Evolutionary conservation across 2,888 invertebrate species (phyloP).

Genomic region (Petrophora chlorosata): DNA sequence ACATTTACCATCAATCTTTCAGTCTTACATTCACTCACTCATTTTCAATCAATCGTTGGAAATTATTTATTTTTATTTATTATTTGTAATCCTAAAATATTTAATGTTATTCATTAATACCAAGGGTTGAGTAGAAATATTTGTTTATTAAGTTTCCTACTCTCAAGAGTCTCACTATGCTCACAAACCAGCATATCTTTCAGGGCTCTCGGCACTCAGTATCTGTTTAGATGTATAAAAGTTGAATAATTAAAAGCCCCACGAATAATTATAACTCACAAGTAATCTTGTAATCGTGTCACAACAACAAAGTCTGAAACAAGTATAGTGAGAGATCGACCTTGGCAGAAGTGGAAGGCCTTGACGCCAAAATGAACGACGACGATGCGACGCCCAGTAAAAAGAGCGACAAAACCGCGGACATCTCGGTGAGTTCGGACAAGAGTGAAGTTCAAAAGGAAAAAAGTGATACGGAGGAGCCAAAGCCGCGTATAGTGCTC

Average conservation of each 20-base stretch:
- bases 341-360: constrained; percentile 46
- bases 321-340: constrained; percentile 34
- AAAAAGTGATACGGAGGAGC: constrained; percentile 64
- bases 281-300: background rate
- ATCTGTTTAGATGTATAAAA: no score
- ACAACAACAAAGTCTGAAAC: background rate
- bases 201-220: no score
- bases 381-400: constrained; percentile 59
- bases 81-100: no score
- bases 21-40: no score
- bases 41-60: no score
- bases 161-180: no score
- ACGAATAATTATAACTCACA: background rate
- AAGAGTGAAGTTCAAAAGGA: constrained; percentile 61
- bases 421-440: constrained; percentile 54
- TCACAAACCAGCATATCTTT: no score
- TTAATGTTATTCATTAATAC: no score
- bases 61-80: no score
- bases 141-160: no score
- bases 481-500: constrained; percentile 84
- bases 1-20: no score
- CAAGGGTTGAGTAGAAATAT: no score
- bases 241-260: background rate
- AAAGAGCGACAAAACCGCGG: constrained; percentile 59
- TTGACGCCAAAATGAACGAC: constrained; percentile 71